Evolutionary conservation across 23 tunicate species (phyloP), one percentile per base, ranked within the genome.

Genomic region (Styela plicata): DNA sequence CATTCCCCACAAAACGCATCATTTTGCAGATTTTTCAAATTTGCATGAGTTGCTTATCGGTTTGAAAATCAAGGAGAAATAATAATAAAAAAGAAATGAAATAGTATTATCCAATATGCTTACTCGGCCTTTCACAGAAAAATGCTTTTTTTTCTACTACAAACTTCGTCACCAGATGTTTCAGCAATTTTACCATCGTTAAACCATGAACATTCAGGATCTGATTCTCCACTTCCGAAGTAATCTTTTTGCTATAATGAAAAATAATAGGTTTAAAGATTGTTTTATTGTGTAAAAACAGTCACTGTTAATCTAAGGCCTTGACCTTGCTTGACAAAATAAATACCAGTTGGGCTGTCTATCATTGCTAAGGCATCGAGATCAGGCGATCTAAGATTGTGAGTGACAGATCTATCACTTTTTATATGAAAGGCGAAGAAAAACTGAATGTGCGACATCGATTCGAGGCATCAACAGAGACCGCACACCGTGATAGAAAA

Each of bases 191-290:
- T 85, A 31, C 81, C 81, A 78, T 64, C 78, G 74, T 62, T 79
- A 86, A 91, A 82, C 97, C 97, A 91, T 31, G 82, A 82, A 63
- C 97, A 91, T 16, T 74, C 80, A 0, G 86, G 87, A 36, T 74
- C 78, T 23, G 74, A 80, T 1, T 67, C 80, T 24, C 90, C 90
- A 44, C 87, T 86, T 61, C 87, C 83, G 16, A 34, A 25, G 2
- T 33, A 76, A 7, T 76, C 81, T 24, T 33, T 24, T 76, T 76
- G 36, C 81, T 76, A 44, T 0, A 76, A 20, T 27, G 53, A 68
- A 16, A 61, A 61, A 21, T 61, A 19, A 21, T 61, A 61, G 19
- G 64, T 61, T 61, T 19, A 21, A 19, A 21, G 20, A 21, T 21
- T 61, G 64, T 21, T 19, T 19, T 61, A n/a, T n/a, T n/a, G n/a